A percentile compares a stretch with the other conserved stretches of the same genome.
Evolutionary conservation across 2,113 vertebrate species (phyloP).

Genomic region (Mystacornis crossleyi): DNA sequence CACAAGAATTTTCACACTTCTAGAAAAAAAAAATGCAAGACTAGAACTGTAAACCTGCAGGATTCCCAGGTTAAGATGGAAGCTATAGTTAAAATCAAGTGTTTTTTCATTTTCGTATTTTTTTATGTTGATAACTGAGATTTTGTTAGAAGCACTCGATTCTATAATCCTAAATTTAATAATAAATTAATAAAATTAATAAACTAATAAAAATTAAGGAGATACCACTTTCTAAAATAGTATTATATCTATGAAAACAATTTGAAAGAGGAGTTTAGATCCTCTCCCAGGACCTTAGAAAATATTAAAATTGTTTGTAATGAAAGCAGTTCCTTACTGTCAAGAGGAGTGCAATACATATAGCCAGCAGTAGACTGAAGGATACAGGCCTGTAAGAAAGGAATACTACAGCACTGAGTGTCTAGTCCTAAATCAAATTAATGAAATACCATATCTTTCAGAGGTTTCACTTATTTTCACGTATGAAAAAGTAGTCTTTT

Average conservation of each 20-base stretch:
- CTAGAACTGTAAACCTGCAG: background rate
- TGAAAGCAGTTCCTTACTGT: background rate
- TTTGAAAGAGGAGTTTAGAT: background rate
- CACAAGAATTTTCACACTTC: background rate
- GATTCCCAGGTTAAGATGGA: background rate
- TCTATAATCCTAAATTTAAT: background rate
- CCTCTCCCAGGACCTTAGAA: background rate
- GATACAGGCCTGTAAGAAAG: background rate
- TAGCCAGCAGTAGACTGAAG: background rate
- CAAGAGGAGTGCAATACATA: background rate
- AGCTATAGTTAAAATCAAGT: background rate
- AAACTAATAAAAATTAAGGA: background rate
- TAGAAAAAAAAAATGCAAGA: background rate
- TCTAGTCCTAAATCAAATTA: background rate
- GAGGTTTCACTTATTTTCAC: background rate
- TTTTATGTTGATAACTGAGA: background rate
- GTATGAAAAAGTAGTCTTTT: background rate
- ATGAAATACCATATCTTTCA: background rate
- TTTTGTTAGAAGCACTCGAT: background rate
- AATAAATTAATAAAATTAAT: background rate
- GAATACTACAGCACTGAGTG: background rate
- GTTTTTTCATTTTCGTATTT: background rate
- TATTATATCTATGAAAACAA: background rate
- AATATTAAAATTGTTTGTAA: background rate
- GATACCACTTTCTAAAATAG: background rate